These are phyloP conservation scores for Phalacrocorax brasilianus DNA, from an alignment of 2,113 vertebrate species.

Conservation along the genomic window DNA sequence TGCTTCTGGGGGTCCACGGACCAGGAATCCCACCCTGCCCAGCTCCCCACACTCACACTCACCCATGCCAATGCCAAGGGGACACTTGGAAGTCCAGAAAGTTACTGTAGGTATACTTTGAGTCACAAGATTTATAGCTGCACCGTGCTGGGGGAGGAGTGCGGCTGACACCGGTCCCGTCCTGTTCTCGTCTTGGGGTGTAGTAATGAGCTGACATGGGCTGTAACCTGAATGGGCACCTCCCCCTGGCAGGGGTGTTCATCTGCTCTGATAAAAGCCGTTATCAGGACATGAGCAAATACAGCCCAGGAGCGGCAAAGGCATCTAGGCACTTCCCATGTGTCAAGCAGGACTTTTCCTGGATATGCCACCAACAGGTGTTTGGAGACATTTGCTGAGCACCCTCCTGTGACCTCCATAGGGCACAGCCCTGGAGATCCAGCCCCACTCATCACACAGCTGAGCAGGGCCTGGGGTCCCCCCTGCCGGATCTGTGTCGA, in stretches of 20 bases:
- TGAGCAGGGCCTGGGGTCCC: not conserved
- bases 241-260: not conserved
- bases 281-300: not conserved
- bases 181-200: not conserved
- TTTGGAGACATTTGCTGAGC: not conserved
- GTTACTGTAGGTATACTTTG: not conserved
- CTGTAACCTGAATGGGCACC: not conserved
- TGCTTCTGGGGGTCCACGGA: not conserved
- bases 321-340: not conserved
- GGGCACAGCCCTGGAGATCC: not conserved
- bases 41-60: not conserved
- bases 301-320: not conserved
- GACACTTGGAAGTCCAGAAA: not conserved
- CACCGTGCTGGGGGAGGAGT: not conserved
- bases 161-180: not conserved
- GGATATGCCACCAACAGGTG: not conserved
- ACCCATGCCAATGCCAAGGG: not conserved
- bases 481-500: accelerated
- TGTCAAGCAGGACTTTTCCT: not conserved
- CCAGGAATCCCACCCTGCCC: not conserved
- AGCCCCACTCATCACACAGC: not conserved
- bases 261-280: not conserved
- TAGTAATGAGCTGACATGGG: not conserved
- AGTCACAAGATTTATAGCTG: not conserved
- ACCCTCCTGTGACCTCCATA: not conserved